Evolutionary conservation across 2,888 invertebrate genomes (phyloP).

Genomic region (Hypercompe scribonia): DNA sequence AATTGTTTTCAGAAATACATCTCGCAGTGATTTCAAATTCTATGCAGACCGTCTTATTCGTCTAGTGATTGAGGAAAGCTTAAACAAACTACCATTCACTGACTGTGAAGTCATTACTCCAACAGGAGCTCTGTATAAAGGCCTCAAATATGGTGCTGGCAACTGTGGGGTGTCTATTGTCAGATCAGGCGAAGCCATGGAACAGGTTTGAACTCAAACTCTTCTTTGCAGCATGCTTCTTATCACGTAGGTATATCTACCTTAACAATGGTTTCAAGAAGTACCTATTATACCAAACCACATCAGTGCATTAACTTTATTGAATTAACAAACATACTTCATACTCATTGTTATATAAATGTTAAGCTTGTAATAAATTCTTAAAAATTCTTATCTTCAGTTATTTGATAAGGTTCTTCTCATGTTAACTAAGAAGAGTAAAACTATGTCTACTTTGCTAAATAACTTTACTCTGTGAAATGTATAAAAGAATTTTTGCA

Average conservation of each 20-base stretch:
- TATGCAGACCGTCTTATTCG: conserved; percentile 99
- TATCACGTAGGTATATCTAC: too few species aligned
- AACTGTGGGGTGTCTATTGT: conserved; percentile 99
- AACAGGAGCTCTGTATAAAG: conserved; percentile 95
- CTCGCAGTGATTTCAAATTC: conserved; percentile 98
- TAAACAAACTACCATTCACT: conserved; percentile 98
- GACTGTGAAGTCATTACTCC: conserved; percentile 97
- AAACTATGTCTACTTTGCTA: too few species aligned
- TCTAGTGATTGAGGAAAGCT: conserved; percentile 98
- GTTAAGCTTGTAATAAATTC: too few species aligned
- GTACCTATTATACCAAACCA: background rate
- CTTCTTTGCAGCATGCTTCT: background rate
- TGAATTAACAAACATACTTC: too few species aligned
- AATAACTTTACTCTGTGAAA: too few species aligned
- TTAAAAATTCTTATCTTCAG: too few species aligned
- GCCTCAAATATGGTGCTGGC: conserved; percentile 97
- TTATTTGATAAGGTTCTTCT: too few species aligned
- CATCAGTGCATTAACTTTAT: too few species aligned
- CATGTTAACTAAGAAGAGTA: too few species aligned
- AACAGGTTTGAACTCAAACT: conserved; percentile 85
- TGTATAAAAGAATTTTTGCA: too few species aligned
- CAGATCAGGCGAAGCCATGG: conserved; percentile 98
- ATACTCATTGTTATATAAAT: too few species aligned
- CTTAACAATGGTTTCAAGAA: too few species aligned
- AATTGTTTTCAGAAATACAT: conserved; percentile 92